Evolutionary conservation across 1,140 invertebrate species (phyloP).

Genomic region (Euwallacea fornicatus): DNA sequence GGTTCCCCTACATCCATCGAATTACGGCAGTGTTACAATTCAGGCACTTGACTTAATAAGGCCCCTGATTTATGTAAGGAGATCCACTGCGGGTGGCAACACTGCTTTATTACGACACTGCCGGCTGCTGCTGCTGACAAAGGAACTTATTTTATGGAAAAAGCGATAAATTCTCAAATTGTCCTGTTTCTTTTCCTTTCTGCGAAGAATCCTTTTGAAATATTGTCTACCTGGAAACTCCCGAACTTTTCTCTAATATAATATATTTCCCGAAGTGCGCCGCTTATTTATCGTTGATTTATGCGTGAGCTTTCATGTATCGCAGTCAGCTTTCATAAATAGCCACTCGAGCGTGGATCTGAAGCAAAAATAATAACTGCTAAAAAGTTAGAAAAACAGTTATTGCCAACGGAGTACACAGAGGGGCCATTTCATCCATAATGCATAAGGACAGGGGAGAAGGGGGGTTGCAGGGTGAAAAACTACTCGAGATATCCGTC

Average conservation of each 20-base stretch:
- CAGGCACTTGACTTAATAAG: conserved; percentile 40
- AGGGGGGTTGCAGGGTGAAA: conserved; percentile 35
- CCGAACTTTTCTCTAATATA: conserved; percentile 29
- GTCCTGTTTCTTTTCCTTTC: conserved; percentile 34
- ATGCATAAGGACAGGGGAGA: conserved; percentile 42
- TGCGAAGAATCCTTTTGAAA: conserved; percentile 13
- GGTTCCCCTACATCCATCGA: conserved; percentile 7
- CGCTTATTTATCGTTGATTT: conserved; percentile 2
- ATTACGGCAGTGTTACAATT: conserved; percentile 35
- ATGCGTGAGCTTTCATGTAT: conserved; percentile 6
- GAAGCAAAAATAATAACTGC: conserved; percentile 37
- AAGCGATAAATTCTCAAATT: conserved; percentile 39
- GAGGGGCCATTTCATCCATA: conserved; percentile 41
- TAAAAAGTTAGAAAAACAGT: conserved; percentile 39
- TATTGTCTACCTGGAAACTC: conserved; percentile 34
- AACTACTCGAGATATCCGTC: conserved; percentile 41
- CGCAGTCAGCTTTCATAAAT: conserved; percentile 14
- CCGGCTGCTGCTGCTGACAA: conserved; percentile 31
- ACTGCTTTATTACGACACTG: conserved; percentile 34
- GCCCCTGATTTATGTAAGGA: conserved; percentile 38
- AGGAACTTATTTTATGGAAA: conserved; percentile 41
- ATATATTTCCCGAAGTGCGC: conserved; percentile 14
- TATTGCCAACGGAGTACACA: conserved; percentile 30
- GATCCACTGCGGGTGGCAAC: conserved; percentile 37
- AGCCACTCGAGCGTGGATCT: conserved; percentile 9